phyloP scores from a whole-genome alignment of 2,113 vertebrate species.

The Oreocharis arfaki region DNA sequence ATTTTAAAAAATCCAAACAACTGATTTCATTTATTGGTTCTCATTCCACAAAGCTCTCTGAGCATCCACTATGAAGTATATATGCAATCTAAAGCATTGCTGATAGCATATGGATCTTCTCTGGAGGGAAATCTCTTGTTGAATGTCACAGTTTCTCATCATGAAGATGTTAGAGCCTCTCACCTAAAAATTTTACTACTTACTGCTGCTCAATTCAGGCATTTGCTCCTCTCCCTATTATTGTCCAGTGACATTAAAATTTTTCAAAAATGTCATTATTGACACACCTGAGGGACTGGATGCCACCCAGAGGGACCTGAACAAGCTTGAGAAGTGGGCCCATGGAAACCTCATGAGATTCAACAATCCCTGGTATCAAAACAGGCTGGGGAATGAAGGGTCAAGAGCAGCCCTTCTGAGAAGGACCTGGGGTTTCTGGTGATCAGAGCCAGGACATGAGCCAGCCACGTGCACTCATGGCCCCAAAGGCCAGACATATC shows the following conservation, averaged over 20 bases:
- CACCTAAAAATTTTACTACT: not conserved
- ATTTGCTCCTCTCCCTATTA: not conserved
- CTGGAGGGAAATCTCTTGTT: not conserved
- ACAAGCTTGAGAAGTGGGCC: not conserved
- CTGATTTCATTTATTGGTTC: not conserved
- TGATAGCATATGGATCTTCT: not conserved
- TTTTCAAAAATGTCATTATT: not conserved
- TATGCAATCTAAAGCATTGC: not conserved
- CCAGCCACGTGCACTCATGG: accelerated
- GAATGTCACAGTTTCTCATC: not conserved
- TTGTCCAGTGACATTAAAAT: not conserved
- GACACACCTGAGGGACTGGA: not conserved
- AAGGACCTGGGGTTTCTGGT: not conserved
- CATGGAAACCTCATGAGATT: not conserved
- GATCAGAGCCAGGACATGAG: not conserved
- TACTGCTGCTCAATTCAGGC: not conserved
- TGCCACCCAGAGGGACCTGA: not conserved
- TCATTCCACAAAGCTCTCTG: not conserved
- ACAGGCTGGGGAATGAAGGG: not conserved
- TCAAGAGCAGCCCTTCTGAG: not conserved
- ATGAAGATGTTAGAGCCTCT: not conserved
- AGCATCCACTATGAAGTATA: not conserved
- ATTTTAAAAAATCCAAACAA: not conserved
- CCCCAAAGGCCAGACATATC: not conserved
- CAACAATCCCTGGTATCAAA: not conserved